These are phyloP conservation scores for Morpho achilles DNA, from an alignment of 2,888 invertebrate species.

Conservation along the genomic window DNA sequence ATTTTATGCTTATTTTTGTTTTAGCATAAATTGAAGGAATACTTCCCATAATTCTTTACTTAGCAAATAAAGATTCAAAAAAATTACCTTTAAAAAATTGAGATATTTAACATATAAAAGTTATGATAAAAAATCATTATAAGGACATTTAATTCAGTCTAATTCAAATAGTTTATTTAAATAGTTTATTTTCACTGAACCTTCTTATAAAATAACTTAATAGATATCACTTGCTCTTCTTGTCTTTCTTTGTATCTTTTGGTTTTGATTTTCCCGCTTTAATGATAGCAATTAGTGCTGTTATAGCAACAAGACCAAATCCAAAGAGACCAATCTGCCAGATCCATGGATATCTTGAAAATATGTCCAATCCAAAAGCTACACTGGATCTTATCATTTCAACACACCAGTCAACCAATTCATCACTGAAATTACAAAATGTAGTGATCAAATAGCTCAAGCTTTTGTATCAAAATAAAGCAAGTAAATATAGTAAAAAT, in stretches of 20 bases:
- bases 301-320: conserved; percentile 70
- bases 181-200: no score
- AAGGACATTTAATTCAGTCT: no score
- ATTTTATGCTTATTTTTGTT: no score
- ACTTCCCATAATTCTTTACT: no score
- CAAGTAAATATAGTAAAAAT: no score
- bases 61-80: no score
- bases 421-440: conserved; percentile 59
- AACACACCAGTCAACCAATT: conserved; percentile 68
- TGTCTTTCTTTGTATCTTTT: conserved; percentile 64
- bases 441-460: not conserved
- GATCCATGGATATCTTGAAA: conserved; percentile 66
- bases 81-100: no score
- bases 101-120: no score
- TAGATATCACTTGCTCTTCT: conserved; percentile 60
- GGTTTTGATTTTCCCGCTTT: conserved; percentile 63
- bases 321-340: conserved; percentile 70
- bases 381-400: conserved; percentile 57
- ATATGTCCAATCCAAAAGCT: conserved; percentile 52
- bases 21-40: no score
- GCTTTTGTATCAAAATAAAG: no score
- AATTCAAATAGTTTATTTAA: no score
- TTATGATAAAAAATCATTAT: no score
- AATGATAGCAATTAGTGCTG: conserved; percentile 66
- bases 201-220: not conserved